Conservation (phyloP, 2,888 invertebrate species). For the Drosophila nr. fundita region DNA sequence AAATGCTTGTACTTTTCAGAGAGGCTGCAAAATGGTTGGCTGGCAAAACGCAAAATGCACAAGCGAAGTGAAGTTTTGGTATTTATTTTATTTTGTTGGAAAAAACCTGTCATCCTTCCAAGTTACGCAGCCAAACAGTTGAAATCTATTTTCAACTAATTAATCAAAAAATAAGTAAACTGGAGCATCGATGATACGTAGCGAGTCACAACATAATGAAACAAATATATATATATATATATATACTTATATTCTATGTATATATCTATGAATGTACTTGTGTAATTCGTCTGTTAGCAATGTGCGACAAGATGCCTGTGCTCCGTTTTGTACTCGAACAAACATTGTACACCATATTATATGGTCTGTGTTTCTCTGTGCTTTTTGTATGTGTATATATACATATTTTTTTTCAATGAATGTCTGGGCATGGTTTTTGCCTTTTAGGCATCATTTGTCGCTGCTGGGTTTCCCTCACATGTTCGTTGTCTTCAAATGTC, state of each 20-base stretch:
- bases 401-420: constrained; percentile 52
- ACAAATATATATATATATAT: constrained; percentile 18
- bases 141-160: constrained; percentile 79
- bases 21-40: constrained; percentile 21
- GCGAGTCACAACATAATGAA: constrained; percentile 36
- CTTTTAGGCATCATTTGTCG: constrained; percentile 31
- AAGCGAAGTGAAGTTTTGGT: constrained; percentile 30
- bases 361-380: constrained; percentile 17
- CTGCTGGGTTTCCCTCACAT: constrained; percentile 49
- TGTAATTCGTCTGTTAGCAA: constrained; percentile 36
- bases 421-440: constrained; percentile 29
- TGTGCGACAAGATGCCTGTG: constrained; percentile 58
- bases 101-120: constrained; percentile 71
- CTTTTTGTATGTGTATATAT: neutral
- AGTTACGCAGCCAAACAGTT: constrained; percentile 46
- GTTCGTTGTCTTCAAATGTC: constrained; percentile 68
- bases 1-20: constrained; percentile 45
- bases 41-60: constrained; percentile 23
- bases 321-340: constrained; percentile 45
- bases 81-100: constrained; percentile 25
- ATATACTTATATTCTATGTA: constrained; percentile 10
- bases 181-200: constrained; percentile 74
- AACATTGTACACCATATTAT: constrained; percentile 30
- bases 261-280: constrained; percentile 7
- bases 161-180: constrained; percentile 80